These are phyloP conservation scores for Scaeva pyrastri DNA, from an alignment of 2,888 invertebrate genomes.

Conservation along the genomic window DNA sequence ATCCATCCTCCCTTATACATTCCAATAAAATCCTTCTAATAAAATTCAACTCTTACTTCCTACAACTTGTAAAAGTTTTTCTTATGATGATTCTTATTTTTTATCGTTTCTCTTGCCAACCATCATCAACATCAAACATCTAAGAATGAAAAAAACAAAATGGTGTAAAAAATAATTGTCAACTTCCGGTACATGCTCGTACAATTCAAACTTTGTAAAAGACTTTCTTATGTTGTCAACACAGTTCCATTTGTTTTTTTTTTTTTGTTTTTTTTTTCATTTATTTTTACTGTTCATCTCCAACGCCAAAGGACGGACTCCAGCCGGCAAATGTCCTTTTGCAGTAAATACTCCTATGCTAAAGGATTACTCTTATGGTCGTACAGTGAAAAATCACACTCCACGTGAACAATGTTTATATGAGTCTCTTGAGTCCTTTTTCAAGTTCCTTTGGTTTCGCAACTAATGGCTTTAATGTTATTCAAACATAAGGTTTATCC, in stretches of 20 bases:
- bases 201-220: conserved; percentile 9
- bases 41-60: neutral
- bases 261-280: conserved; percentile 13
- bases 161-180: conserved; percentile 6
- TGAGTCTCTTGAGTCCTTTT: conserved; percentile 25
- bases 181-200: conserved; percentile 20
- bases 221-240: conserved; percentile 3
- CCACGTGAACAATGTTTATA: conserved; percentile 20
- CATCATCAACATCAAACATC: conserved; percentile 6
- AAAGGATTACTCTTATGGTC: neutral
- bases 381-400: conserved; percentile 36
- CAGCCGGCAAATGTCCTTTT: conserved; percentile 34
- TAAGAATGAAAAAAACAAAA: neutral
- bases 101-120: neutral
- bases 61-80: neutral
- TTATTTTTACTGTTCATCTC: conserved; percentile 30
- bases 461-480: conserved; percentile 35
- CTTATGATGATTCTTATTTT: conserved; percentile 11
- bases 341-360: conserved; percentile 25
- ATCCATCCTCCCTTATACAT: neutral
- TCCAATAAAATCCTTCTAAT: neutral
- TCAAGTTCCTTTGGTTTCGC: neutral
- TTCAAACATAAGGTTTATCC: conserved; percentile 55
- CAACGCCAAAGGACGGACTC: neutral
- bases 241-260: conserved; percentile 18